Conservation (phyloP, 2,797 vertebrate species). For the Hylomyscus alleni region DNA sequence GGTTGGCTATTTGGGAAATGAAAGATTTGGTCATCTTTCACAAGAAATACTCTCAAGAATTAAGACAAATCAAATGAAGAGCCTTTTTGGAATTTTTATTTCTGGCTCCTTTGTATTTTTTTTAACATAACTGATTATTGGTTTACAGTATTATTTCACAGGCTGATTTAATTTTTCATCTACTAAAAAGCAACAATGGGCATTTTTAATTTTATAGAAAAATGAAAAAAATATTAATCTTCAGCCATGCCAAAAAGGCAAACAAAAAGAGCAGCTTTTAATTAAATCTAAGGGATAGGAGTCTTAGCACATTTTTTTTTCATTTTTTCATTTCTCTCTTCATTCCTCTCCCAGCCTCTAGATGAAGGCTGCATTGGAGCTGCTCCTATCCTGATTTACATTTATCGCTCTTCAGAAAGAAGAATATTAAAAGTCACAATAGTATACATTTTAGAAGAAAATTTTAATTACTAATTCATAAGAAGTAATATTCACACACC, state of each 20-base stretch:
- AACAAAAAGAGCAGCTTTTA: slow-evolving; percentile 70
- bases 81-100: slow-evolving; percentile 68
- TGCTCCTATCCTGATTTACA: slow-evolving; percentile 67
- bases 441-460: slow-evolving; percentile 78
- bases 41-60: slow-evolving; percentile 56
- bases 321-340: slow-evolving; percentile 68
- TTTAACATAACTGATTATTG: slow-evolving; percentile 55
- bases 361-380: slow-evolving; percentile 62
- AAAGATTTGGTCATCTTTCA: slow-evolving; percentile 31
- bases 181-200: slow-evolving; percentile 79
- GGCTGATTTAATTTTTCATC: slow-evolving; percentile 13
- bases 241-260: slow-evolving; percentile 70
- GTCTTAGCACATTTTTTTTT: slow-evolving; percentile 72
- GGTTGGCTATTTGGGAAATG: slow-evolving; percentile 25
- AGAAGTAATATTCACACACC: slow-evolving; percentile 75
- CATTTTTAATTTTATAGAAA: slow-evolving; percentile 77
- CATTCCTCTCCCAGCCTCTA: not conserved
- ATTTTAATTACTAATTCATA: slow-evolving; percentile 84
- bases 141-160: slow-evolving; percentile 75
- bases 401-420: slow-evolving; percentile 65
- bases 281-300: slow-evolving; percentile 72
- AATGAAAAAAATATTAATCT: slow-evolving; percentile 69
- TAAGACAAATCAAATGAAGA: slow-evolving; percentile 62
- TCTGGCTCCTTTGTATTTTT: slow-evolving; percentile 21
- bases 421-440: slow-evolving; percentile 75